phyloP scores from a whole-genome alignment of 1,140 invertebrate species.

The Sycophila sp. region DNA sequence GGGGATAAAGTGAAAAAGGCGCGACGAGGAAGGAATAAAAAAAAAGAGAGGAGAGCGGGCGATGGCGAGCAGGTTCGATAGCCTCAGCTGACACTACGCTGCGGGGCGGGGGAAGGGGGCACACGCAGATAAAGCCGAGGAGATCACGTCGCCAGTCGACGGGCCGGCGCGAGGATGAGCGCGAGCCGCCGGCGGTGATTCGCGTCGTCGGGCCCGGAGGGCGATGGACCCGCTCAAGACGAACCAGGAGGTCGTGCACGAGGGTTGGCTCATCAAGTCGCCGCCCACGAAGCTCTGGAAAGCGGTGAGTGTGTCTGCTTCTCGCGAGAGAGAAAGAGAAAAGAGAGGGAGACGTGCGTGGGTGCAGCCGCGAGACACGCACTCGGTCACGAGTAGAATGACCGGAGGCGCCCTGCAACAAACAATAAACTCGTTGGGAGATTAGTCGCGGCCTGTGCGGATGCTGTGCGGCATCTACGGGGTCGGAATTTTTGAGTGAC shows the following conservation, averaged over 20 bases:
- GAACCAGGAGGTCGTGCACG: slow-evolving; percentile 75
- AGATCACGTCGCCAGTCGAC: not conserved
- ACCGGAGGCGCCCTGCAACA: too few species aligned
- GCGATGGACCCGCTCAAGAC: slow-evolving; percentile 50
- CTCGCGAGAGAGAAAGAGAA: not conserved
- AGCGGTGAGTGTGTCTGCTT: slow-evolving; percentile 75
- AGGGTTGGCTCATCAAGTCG: slow-evolving; percentile 93
- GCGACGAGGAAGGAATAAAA: not conserved
- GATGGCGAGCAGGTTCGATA: slow-evolving; percentile 21
- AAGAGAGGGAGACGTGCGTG: not conserved
- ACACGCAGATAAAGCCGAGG: too few species aligned
- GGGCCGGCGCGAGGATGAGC: not conserved
- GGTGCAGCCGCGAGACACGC: slow-evolving; percentile 6
- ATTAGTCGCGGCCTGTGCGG: too few species aligned
- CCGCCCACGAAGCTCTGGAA: slow-evolving; percentile 89
- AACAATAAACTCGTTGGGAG: too few species aligned
- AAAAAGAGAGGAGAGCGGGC: not conserved
- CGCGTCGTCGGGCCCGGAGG: slow-evolving; percentile 35
- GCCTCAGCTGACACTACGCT: slow-evolving; percentile 33
- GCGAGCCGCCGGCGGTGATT: not conserved
- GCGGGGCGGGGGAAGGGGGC: too few species aligned
- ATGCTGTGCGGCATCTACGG: too few species aligned
- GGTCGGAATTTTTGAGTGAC: too few species aligned
- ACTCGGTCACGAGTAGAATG: too few species aligned
- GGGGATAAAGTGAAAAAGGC: not conserved